These are phyloP conservation scores for Malacosoma neustria DNA, from an alignment of 2,888 invertebrate genomes.

Conservation along the genomic window DNA sequence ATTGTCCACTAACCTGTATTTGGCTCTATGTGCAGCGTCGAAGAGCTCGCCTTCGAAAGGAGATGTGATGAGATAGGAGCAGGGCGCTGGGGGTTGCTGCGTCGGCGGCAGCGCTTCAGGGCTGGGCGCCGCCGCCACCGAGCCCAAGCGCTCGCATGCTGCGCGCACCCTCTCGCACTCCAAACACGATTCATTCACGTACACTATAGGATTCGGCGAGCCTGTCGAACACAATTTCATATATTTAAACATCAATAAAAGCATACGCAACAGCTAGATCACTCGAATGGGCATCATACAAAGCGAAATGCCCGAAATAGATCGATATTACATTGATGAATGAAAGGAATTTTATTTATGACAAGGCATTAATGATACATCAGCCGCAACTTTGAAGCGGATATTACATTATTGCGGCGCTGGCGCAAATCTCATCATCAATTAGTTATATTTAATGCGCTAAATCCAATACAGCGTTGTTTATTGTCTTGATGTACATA, in stretches of 20 bases:
- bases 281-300: background rate
- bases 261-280: slow-evolving; percentile 5
- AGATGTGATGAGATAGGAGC: slow-evolving; percentile 77
- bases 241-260: slow-evolving; percentile 4
- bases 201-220: slow-evolving; percentile 56
- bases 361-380: background rate
- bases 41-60: slow-evolving; percentile 84
- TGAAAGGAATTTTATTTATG: background rate
- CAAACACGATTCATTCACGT: slow-evolving; percentile 60
- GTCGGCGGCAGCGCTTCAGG: slow-evolving; percentile 50
- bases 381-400: background rate
- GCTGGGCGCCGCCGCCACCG: slow-evolving; percentile 53
- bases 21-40: slow-evolving; percentile 77
- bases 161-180: slow-evolving; percentile 67
- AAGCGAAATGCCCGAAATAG: background rate
- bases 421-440: background rate
- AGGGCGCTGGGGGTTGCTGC: slow-evolving; percentile 45
- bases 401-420: background rate
- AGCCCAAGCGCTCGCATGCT: slow-evolving; percentile 63
- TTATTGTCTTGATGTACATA: no score
- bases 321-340: background rate
- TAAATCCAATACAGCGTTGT: background rate
- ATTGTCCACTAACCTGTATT: slow-evolving; percentile 60
- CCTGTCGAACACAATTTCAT: slow-evolving; percentile 29
- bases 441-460: background rate